Evolutionary conservation across 1,140 invertebrate species (phyloP).

Genomic region (Hycleus cichorii): DNA sequence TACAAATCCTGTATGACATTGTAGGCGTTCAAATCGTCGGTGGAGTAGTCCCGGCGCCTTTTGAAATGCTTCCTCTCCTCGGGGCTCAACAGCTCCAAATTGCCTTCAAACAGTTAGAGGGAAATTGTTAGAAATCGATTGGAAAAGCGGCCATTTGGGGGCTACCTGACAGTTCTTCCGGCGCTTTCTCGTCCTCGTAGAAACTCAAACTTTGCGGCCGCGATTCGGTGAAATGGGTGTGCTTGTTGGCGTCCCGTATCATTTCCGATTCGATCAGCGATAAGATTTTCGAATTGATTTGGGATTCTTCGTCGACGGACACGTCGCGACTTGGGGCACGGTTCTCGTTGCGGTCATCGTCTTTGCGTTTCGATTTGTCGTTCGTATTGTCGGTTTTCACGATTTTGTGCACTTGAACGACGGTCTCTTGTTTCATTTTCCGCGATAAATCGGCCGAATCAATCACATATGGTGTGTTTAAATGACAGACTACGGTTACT

Average conservation of each 20-base stretch:
- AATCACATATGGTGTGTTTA: too few relatives aligned
- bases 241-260: constrained; percentile 40
- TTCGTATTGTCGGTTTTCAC: constrained; percentile 30
- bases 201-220: constrained; percentile 41
- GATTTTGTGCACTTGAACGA: constrained; percentile 38
- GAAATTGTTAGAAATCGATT: too few relatives aligned
- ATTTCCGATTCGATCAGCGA: constrained; percentile 53
- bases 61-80: constrained; percentile 38
- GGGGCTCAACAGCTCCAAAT: constrained; percentile 38
- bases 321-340: constrained; percentile 40
- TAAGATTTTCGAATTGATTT: constrained; percentile 52
- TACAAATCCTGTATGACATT: constrained; percentile 37
- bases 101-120: constrained; percentile 19
- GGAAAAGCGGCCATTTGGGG: too few relatives aligned
- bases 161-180: constrained; percentile 38
- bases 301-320: constrained; percentile 48
- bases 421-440: constrained; percentile 37
- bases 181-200: constrained; percentile 40
- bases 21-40: constrained; percentile 37
- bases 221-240: constrained; percentile 39
- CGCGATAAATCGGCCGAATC: neutral
- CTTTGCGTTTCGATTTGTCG: constrained; percentile 30
- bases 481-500: too few relatives aligned
- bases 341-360: constrained; percentile 38
- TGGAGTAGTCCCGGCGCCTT: constrained; percentile 32